phyloP scores from a whole-genome alignment of 2,113 vertebrate genomes.

The Corydoras maculifer region DNA sequence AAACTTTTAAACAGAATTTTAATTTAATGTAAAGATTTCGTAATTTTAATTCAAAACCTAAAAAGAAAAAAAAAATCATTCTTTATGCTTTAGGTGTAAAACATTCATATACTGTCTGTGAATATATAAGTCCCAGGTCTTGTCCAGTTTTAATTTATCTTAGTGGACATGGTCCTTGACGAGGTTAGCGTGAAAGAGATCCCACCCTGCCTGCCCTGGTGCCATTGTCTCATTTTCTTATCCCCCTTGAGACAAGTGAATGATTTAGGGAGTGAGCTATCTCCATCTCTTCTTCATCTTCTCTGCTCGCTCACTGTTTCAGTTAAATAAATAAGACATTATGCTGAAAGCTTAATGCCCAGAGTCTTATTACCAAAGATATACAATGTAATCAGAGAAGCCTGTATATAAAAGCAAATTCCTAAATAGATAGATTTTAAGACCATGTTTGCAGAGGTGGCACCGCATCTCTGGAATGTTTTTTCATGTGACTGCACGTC shows the following conservation, averaged over 20 bases:
- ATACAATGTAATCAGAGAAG: constrained; percentile 65
- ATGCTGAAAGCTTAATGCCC: constrained; percentile 55
- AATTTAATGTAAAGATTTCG: too few species aligned
- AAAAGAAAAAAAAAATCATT: background rate
- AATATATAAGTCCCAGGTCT: too few species aligned
- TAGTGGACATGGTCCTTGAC: constrained; percentile 41
- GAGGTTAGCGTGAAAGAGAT: constrained; percentile 54
- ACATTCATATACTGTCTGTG: too few species aligned
- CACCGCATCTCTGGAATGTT: constrained; percentile 44
- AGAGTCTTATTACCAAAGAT: constrained; percentile 64
- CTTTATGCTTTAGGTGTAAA: too few species aligned
- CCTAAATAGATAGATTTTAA: constrained; percentile 54
- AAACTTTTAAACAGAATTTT: too few species aligned
- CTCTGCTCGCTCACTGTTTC: constrained; percentile 52
- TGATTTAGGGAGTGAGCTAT: constrained; percentile 53
- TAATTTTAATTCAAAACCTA: background rate
- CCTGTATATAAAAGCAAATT: constrained; percentile 58
- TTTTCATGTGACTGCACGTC: background rate
- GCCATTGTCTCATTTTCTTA: constrained; percentile 64
- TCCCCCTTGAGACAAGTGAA: constrained; percentile 50
- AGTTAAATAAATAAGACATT: constrained; percentile 78
- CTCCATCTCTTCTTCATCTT: constrained; percentile 70
- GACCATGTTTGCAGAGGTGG: constrained; percentile 53
- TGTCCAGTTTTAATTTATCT: constrained; percentile 9
- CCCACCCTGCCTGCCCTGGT: constrained; percentile 58